A percentile compares a stretch with the other conserved stretches of the same genome.
These are phyloP conservation scores for Meteorus sp. DNA, from an alignment of 1,140 invertebrate genomes.

Conservation along the genomic window DNA sequence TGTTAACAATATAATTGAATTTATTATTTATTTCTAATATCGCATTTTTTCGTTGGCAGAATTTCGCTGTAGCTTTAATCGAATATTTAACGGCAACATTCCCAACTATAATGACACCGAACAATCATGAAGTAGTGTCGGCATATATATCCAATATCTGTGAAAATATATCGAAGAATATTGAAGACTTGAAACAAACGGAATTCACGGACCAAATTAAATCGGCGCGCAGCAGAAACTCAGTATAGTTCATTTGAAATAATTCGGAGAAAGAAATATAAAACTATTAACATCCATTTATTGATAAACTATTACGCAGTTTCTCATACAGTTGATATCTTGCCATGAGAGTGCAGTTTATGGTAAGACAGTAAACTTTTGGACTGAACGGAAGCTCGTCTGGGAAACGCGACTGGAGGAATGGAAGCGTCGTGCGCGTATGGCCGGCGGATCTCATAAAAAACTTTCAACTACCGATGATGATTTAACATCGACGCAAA, in stretches of 20 bases:
- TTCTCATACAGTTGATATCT: slow-evolving; percentile 9
- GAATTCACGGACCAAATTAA: slow-evolving; percentile 20
- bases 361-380: slow-evolving; percentile 30
- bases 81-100: slow-evolving; percentile 33
- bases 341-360: slow-evolving; percentile 28
- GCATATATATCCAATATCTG: slow-evolving; percentile 38
- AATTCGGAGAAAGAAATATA: too few species aligned
- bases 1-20: slow-evolving; percentile 20
- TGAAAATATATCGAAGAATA: slow-evolving; percentile 32
- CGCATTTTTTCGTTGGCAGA: slow-evolving; percentile 27
- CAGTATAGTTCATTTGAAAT: too few species aligned
- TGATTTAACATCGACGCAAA: slow-evolving; percentile 6
- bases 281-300: background rate
- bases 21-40: slow-evolving; percentile 6
- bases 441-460: background rate
- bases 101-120: slow-evolving; percentile 28
- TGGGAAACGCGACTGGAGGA: slow-evolving; percentile 30
- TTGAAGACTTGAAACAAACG: slow-evolving; percentile 34
- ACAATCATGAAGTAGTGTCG: slow-evolving; percentile 30
- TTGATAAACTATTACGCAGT: slow-evolving; percentile 17
- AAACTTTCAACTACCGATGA: slow-evolving; percentile 18
- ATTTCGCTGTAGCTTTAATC: slow-evolving; percentile 30
- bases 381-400: slow-evolving; percentile 31
- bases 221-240: background rate
- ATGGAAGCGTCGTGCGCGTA: slow-evolving; percentile 23